These are phyloP conservation scores for Gastrophysa polygoni DNA, from an alignment of 2,888 invertebrate species.

Conservation along the genomic window DNA sequence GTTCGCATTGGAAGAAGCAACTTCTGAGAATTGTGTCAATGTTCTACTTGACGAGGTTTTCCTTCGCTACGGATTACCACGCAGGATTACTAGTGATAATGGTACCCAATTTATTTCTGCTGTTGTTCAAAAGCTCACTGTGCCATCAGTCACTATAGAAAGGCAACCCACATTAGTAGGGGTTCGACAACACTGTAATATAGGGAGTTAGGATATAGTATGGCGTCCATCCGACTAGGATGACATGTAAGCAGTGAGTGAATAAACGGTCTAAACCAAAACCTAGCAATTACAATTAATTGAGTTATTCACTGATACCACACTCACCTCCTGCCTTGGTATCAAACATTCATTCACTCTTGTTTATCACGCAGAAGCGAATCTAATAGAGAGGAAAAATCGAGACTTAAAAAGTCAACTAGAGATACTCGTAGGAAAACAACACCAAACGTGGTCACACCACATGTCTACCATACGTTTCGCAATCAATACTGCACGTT, in stretches of 20 bases:
- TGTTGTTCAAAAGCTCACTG: constrained; percentile 49
- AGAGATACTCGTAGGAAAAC: no score
- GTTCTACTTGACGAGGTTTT: constrained; percentile 41
- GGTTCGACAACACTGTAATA: no score
- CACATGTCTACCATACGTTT: constrained; percentile 4
- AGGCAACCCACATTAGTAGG: no score
- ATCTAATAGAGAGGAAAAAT: constrained; percentile 35
- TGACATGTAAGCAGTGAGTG: no score
- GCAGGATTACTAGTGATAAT: constrained; percentile 50
- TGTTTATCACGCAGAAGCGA: constrained; percentile 38
- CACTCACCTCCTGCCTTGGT: constrained; percentile 38
- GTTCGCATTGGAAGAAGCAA: constrained; percentile 28
- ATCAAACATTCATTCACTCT: constrained; percentile 43
- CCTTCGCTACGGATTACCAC: constrained; percentile 47
- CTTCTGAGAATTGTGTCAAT: constrained; percentile 33
- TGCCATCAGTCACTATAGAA: no score
- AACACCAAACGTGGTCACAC: constrained; percentile 6
- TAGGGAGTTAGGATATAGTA: no score
- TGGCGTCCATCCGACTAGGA: no score
- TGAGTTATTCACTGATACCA: no score
- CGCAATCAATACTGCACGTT: constrained; percentile 42
- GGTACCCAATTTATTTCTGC: constrained; percentile 47
- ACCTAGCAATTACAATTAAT: no score
- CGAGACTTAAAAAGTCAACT: constrained; percentile 8
- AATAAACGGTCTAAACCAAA: no score